phyloP scores from a whole-genome alignment of 2,113 vertebrate genomes.

The Mobula hypostoma region DNA sequence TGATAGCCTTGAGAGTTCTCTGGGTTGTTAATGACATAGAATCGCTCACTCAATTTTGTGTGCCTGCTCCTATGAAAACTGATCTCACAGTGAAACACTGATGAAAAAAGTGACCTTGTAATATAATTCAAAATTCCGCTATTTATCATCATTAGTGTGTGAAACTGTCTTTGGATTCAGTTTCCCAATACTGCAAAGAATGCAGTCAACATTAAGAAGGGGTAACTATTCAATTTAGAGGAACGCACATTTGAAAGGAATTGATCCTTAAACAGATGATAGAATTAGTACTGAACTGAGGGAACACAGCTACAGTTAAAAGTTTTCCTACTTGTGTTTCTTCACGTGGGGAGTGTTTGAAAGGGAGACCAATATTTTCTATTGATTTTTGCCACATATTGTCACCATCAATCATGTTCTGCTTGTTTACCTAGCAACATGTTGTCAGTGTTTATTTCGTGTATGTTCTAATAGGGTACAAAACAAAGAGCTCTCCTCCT shows the following conservation, averaged over 20 bases:
- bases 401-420: constrained; percentile 71
- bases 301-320: background rate
- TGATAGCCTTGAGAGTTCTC: constrained; percentile 37
- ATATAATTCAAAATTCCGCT: constrained; percentile 46
- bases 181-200: constrained; percentile 32
- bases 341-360: constrained; percentile 15
- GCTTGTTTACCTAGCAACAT: constrained; percentile 76
- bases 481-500: constrained; percentile 60
- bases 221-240: constrained; percentile 31
- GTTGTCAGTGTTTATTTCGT: constrained; percentile 78
- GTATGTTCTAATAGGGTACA: constrained; percentile 60
- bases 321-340: constrained; percentile 31
- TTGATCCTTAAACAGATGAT: constrained; percentile 31
- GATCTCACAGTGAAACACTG: constrained; percentile 39
- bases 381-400: constrained; percentile 62
- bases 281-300: constrained; percentile 24
- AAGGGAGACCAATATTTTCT: constrained; percentile 13
- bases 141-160: constrained; percentile 42
- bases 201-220: constrained; percentile 25
- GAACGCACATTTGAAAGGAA: constrained; percentile 23
- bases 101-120: constrained; percentile 43
- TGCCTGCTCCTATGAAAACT: constrained; percentile 41
- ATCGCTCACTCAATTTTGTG: background rate
- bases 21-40: constrained; percentile 38
- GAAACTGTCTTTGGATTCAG: constrained; percentile 34